Evolutionary conservation across 2,888 invertebrate genomes (phyloP), one percentile per base, ranked within the genome.

Genomic region (Dolomedes plantarius): DNA sequence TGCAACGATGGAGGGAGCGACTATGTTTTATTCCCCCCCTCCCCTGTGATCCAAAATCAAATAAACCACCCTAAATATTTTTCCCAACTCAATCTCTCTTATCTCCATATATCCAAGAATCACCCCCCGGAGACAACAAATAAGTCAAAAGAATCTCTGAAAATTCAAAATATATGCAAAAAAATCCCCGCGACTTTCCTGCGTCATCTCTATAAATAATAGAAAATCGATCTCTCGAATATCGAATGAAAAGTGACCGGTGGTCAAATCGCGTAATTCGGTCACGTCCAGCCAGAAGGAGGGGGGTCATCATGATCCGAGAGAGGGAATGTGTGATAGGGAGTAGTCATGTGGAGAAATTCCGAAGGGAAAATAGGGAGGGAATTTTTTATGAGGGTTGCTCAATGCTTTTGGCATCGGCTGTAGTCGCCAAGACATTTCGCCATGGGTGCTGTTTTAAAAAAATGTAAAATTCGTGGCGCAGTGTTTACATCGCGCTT

Each of bases 161-260:
- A 56, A 23, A 23, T 56, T 56, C 56, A 56, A 56, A 46, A 56
- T 56, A 16, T 56, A 56, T 56, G 56, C 56, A 56, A 56, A 56
- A 56, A 6, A 56, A 23, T 23, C 56, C 23, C 23, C 23, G 23
- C 23, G 23, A 56, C 11, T 56, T 56, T 23, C 56, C 56, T 23
- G 11, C 56, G 5, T 3, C 69, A 69, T 82, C 69, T 69, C 82
- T 64, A 82, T 82, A 82, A 82, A 82, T 71, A 82, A 81, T 81
- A 81, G 81, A 69, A 81, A 81, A 82, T 82, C 82, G 81, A 82
- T 82, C 31, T 27, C 64, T 75, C 69, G 46, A 71, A 75, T 82
- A 82, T 82, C 68, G 64, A 67, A 82, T 82, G 75, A 82, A 71
- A 82, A 82, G 75, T 82, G 82, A 82, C 82, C 82, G 62, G 23